A percentile compares a stretch with the other conserved stretches of the same genome.
Conservation (phyloP, 1,140 invertebrate species). For the Eufriesea mexicana region DNA sequence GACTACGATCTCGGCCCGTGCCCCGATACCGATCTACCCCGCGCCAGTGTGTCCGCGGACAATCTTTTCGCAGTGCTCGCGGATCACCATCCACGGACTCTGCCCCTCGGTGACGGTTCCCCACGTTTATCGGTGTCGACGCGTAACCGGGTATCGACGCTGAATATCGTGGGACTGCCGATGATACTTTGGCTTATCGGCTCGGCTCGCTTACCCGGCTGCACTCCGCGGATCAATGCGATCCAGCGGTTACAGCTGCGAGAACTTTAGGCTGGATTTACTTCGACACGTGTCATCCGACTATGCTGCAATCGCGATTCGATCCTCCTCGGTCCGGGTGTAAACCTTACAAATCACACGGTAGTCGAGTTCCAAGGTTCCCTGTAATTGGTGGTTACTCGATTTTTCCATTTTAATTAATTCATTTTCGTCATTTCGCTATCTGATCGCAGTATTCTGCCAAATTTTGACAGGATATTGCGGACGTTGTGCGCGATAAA, state of each 20-base stretch:
- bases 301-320: background rate
- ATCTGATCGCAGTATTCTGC: too few relatives aligned
- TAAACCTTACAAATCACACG: too few relatives aligned
- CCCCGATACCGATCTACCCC: slow-evolving; percentile 31
- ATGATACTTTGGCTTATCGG: slow-evolving; percentile 22
- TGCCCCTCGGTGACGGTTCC: background rate
- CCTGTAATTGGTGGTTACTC: too few relatives aligned
- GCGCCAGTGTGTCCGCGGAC: background rate
- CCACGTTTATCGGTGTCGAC: slow-evolving; percentile 47
- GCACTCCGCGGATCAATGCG: background rate
- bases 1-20: slow-evolving; percentile 30
- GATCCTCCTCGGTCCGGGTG: too few relatives aligned
- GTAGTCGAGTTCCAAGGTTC: too few relatives aligned
- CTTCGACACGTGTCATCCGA: background rate
- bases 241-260: background rate
- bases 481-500: too few relatives aligned
- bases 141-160: slow-evolving; percentile 25
- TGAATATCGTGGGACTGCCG: slow-evolving; percentile 34
- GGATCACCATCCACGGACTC: background rate
- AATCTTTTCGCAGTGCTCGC: background rate
- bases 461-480: too few relatives aligned
- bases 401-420: too few relatives aligned
- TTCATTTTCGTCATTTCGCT: too few relatives aligned
- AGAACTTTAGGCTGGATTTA: background rate
- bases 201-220: background rate